Percentiles rank a stretch among this genome's conserved stretches.
phyloP scores from a whole-genome alignment of 2,888 invertebrate genomes.

The Callyntrura sp. region DNA sequence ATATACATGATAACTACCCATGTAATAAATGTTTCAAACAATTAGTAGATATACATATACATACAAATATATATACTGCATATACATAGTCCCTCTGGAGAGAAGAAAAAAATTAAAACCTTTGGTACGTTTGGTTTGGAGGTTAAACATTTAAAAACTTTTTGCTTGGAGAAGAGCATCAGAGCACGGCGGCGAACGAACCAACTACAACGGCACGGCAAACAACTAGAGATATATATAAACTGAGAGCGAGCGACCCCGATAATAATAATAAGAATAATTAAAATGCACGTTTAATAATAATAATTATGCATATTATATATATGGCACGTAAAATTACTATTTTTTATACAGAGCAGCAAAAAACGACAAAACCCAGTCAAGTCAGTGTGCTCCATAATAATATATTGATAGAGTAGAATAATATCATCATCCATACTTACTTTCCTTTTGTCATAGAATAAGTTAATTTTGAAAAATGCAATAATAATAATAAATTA shows the following conservation, averaged over 20 bases:
- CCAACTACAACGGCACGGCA: conserved; percentile 65
- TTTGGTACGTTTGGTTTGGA: conserved; percentile 45
- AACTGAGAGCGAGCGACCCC: conserved; percentile 61
- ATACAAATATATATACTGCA: conserved; percentile 43
- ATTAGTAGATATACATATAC: conserved; percentile 35
- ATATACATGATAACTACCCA: conserved; percentile 50
- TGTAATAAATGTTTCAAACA: conserved; percentile 33
- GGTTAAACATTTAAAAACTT: conserved; percentile 46
- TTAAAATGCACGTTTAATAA: conserved; percentile 63
- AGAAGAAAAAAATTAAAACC: conserved; percentile 46
- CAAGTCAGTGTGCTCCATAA: conserved; percentile 57
- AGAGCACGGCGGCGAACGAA: conserved; percentile 63
- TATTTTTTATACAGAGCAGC: conserved; percentile 46
- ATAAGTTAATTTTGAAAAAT: conserved; percentile 56
- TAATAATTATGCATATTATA: conserved; percentile 37
- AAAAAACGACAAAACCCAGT: conserved; percentile 55
- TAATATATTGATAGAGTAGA: conserved; percentile 38
- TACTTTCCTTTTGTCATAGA: conserved; percentile 60
- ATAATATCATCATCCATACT: conserved; percentile 41
- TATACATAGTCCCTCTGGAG: conserved; percentile 51
- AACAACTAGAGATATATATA: conserved; percentile 56
- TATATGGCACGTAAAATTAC: conserved; percentile 55
- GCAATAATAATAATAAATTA: conserved; percentile 35
- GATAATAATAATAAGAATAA: conserved; percentile 36
- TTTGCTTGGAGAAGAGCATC: conserved; percentile 58